Base-by-base conservation (phyloP, 92 coral and sea anemone genomes). In the Paramuricea clavata region DNA sequence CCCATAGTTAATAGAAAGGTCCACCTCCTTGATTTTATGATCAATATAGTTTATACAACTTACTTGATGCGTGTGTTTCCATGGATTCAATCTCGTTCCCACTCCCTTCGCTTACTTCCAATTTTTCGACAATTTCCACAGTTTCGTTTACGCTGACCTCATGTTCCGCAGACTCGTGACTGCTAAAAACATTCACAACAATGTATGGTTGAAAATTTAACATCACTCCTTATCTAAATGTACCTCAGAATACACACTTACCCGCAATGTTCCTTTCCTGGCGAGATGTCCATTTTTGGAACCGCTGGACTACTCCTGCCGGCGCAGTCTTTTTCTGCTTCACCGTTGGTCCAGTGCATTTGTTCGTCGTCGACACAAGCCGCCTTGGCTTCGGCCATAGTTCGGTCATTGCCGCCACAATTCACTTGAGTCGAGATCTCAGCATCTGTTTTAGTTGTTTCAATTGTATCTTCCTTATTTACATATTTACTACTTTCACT, bases 381-480 rank as follows among this genome's bases (percentile, higher is more conserved):
- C 32, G 64, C 41, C 71, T 89, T 85, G 8, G 83, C 81, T 33
- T 86, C 93, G 62, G 90, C 79, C 61, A 70, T 42, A 60, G 81
- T 75, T 43, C n/a, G 50, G 69, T 30, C 52, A 15, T 26, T 52
- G 21, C 69, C 68, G 31, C 34, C 71, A n/a, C 70, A 34, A 17
- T 61, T 41, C 12, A 17, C 73, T 0, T 54, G 62, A 54, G 67
- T 31, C 28, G 82, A 26, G 12, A 25, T 26, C 12, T 22, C 33
- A 2, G 56, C 68, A 16, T 50, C 82, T 5, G 49, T 50, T 52
- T 76, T 61, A 31, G 23, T 50, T 8, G 82, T 52, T 22, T 50
- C 84, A 39, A 8, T 41, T 11, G 34, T 78, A n/a, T 35, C 34
- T 59, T 79, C 52, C n/a, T 21, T 61, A 57, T 61, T 61, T 60